A percentile compares a stretch with the other conserved stretches of the same genome.
These are phyloP conservation scores for Aromia moschata DNA, from an alignment of 2,888 invertebrate species.

Conservation along the genomic window DNA sequence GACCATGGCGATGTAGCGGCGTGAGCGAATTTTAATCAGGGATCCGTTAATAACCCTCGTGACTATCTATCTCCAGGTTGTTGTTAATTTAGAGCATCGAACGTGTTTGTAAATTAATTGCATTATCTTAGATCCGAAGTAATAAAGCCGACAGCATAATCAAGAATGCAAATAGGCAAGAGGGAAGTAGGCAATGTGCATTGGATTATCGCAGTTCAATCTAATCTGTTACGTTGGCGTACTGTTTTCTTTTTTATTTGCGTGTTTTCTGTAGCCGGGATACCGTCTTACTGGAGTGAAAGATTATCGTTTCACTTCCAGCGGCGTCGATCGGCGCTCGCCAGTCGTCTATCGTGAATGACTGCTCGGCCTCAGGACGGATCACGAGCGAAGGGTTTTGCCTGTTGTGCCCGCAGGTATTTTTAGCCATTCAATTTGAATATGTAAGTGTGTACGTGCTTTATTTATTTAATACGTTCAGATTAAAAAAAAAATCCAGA, in stretches of 20 bases:
- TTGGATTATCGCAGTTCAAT: background rate
- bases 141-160: conserved; percentile 12
- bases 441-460: too few relatives aligned
- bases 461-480: too few relatives aligned
- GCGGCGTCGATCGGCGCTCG: too few relatives aligned
- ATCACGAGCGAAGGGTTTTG: too few relatives aligned
- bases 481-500: too few relatives aligned
- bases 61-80: conserved; percentile 17
- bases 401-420: too few relatives aligned
- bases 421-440: too few relatives aligned
- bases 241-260: too few relatives aligned
- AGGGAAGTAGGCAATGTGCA: background rate
- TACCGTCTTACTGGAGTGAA: too few relatives aligned
- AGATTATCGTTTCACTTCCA: too few relatives aligned
- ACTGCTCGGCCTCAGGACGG: too few relatives aligned
- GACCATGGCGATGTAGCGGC: background rate
- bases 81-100: conserved; percentile 42
- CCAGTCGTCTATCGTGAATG: too few relatives aligned
- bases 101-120: conserved; percentile 39
- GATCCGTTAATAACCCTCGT: background rate
- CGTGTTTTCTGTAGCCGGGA: background rate
- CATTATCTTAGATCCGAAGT: conserved; percentile 29
- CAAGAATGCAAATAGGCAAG: conserved; percentile 3
- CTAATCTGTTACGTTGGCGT: background rate
- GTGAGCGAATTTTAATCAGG: background rate